phyloP scores from a whole-genome alignment of 2,113 vertebrate species.

The Pardalotus punctatus region DNA sequence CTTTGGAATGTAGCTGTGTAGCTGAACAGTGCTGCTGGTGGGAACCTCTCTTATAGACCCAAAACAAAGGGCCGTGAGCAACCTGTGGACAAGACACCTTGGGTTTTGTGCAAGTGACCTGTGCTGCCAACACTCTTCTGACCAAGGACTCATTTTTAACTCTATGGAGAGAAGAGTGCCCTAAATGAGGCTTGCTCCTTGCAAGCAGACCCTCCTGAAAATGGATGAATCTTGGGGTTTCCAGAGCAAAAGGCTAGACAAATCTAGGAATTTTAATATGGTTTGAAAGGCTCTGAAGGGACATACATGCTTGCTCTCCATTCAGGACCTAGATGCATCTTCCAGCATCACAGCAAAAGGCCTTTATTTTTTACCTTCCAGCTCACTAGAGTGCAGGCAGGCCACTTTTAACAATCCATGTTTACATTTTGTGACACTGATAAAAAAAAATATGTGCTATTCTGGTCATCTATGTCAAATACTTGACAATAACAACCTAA shows the following conservation, averaged over 20 bases:
- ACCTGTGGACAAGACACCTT: background rate
- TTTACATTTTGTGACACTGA: background rate
- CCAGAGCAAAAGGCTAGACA: background rate
- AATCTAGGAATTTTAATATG: background rate
- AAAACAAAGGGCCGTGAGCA: background rate
- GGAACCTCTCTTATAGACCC: background rate
- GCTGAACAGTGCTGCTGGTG: background rate
- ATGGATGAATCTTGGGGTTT: background rate
- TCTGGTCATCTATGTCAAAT: background rate
- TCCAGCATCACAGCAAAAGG: background rate
- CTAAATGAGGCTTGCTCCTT: background rate
- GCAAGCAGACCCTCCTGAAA: background rate
- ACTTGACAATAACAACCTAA: background rate
- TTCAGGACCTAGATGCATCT: background rate
- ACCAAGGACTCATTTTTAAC: background rate
- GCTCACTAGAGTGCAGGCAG: background rate
- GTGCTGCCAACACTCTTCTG: background rate
- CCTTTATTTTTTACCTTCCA: background rate
- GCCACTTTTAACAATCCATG: background rate
- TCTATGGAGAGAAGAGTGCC: accelerated
- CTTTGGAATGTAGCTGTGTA: background rate
- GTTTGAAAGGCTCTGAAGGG: background rate
- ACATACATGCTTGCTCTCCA: background rate
- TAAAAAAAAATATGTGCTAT: background rate
- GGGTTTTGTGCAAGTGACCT: background rate